These are phyloP conservation scores for Parapristionchus giblindavisi DNA, from an alignment of 2,888 invertebrate genomes.

Conservation along the genomic window DNA sequence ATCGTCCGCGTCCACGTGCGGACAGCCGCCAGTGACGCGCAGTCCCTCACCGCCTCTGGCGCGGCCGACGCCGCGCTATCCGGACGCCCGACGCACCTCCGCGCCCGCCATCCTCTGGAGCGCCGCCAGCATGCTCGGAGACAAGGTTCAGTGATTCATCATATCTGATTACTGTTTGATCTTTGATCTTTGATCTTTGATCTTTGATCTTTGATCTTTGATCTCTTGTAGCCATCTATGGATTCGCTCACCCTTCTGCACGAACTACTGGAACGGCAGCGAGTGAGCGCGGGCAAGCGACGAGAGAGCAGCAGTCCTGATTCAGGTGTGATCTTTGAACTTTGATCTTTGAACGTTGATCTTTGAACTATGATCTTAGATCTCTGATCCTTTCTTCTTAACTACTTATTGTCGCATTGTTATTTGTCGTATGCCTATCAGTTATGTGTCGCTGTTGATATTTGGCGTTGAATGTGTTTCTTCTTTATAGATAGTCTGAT, in stretches of 20 bases:
- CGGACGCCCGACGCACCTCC: constrained; percentile 58
- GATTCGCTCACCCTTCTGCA: constrained; percentile 30
- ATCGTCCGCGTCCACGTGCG: constrained; percentile 12
- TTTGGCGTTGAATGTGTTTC: too few relatives aligned
- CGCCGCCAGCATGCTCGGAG: constrained; percentile 48
- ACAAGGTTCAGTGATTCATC: constrained; percentile 8
- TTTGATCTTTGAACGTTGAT: neutral
- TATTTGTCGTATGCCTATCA: too few relatives aligned
- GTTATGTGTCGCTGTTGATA: too few relatives aligned
- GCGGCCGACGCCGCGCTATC: constrained; percentile 39
- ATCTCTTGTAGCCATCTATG: constrained; percentile 33
- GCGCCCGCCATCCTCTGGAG: constrained; percentile 59
- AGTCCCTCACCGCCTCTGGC: neutral
- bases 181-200: neutral
- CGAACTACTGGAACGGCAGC: constrained; percentile 33
- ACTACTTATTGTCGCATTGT: too few relatives aligned
- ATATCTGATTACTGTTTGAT: neutral
- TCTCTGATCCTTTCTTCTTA: too few relatives aligned
- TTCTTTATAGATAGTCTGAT: too few relatives aligned
- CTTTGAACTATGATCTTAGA: too few relatives aligned
- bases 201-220: neutral
- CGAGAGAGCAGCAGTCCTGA: constrained; percentile 30
- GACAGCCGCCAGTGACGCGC: constrained; percentile 3
- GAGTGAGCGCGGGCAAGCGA: constrained; percentile 22
- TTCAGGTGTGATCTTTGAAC: constrained; percentile 8